These are phyloP conservation scores for Dasyornis broadbenti DNA, from an alignment of 2,113 vertebrate genomes.

Conservation along the genomic window DNA sequence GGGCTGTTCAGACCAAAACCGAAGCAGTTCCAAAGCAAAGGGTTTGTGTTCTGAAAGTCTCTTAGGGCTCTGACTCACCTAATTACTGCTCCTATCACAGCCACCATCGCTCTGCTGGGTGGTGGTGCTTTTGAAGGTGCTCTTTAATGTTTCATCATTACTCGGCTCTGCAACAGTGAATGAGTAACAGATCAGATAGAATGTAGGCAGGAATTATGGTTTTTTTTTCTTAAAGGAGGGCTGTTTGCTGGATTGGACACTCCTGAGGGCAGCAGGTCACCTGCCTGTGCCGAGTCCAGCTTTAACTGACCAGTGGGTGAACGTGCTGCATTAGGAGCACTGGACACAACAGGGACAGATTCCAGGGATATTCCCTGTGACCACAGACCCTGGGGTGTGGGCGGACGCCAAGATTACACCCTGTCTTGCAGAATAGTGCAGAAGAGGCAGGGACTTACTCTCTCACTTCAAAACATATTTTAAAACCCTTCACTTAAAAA, in stretches of 20 bases:
- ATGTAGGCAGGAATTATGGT: background rate
- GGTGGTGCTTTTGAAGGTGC: slow-evolving; percentile 14
- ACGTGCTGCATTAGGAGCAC: fast-evolving
- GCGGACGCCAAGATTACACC: background rate
- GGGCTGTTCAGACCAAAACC: background rate
- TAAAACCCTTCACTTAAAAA: background rate
- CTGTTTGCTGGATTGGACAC: background rate
- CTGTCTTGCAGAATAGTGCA: background rate
- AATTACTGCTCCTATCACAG: background rate
- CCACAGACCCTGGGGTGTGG: background rate
- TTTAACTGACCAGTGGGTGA: background rate
- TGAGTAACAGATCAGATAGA: background rate
- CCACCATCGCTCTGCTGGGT: background rate
- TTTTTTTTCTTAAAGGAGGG: background rate
- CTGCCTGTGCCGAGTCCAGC: background rate
- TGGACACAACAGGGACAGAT: background rate
- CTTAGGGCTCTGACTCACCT: background rate
- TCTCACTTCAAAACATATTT: background rate
- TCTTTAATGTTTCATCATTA: slow-evolving; percentile 6
- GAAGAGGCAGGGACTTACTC: background rate
- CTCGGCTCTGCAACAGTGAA: background rate
- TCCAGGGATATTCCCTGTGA: background rate
- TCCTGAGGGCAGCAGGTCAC: background rate
- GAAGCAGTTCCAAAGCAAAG: background rate
- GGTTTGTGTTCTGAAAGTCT: background rate